phyloP scores from a whole-genome alignment of 2,888 invertebrate species.

The Prionchulus punctatus region DNA sequence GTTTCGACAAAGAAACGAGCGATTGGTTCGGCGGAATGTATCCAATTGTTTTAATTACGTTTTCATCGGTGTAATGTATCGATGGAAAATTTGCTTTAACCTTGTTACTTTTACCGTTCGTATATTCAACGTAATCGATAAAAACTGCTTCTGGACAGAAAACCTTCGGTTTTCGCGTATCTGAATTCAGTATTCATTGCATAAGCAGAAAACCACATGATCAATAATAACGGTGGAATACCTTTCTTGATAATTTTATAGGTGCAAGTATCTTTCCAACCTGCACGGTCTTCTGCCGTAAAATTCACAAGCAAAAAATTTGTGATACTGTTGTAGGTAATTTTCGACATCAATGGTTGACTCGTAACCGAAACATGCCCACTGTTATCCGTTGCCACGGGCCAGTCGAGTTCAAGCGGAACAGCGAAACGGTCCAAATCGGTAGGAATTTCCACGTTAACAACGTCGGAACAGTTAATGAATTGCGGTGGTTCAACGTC shows the following conservation, averaged over 20 bases:
- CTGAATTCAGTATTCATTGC: no score
- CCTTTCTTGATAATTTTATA: no score
- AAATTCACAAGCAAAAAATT: not conserved
- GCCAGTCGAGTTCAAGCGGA: not conserved
- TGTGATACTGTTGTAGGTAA: not conserved
- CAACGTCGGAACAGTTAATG: not conserved
- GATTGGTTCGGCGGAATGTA: not conserved
- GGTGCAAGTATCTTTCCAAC: not conserved
- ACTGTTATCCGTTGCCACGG: not conserved
- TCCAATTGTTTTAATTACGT: not conserved
- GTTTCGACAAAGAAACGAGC: not conserved
- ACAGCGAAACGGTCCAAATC: no score
- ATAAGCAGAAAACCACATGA: no score
- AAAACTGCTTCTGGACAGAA: no score
- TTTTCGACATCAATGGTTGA: not conserved
- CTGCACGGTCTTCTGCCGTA: not conserved
- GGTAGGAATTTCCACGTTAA: not conserved
- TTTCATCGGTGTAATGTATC: not conserved
- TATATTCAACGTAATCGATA: no score
- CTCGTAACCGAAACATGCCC: not conserved
- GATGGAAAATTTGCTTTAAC: no score
- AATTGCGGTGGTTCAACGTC: not conserved
- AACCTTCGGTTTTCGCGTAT: no score
- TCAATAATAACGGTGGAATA: no score
- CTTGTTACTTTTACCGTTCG: no score